A percentile compares a stretch with the other conserved stretches of the same genome.
Conservation (phyloP, 2,113 vertebrate species). For the Myotis yumanensis region DNA sequence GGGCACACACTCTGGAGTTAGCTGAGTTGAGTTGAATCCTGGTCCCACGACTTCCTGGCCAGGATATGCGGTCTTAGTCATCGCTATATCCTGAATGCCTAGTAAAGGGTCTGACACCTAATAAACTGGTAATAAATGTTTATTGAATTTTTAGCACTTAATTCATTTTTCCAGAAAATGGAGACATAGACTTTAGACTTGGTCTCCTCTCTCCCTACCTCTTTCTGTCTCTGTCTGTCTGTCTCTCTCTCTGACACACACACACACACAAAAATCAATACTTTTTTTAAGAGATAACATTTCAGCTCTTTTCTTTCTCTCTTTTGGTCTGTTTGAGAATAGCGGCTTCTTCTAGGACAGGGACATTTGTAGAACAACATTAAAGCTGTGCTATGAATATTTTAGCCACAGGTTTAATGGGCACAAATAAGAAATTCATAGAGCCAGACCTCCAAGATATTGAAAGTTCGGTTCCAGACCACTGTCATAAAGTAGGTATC, state of each 20-base stretch:
- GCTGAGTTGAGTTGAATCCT: background rate
- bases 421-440: background rate
- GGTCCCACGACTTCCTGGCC: background rate
- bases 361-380: background rate
- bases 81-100: background rate
- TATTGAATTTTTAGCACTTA: slow-evolving; percentile 53
- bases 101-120: background rate
- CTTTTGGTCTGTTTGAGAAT: background rate
- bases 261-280: background rate
- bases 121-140: slow-evolving; percentile 21
- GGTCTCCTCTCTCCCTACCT: too few relatives aligned
- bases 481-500: background rate
- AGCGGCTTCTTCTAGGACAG: background rate
- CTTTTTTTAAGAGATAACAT: background rate
- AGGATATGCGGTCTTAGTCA: background rate
- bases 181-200: background rate
- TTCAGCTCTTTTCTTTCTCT: background rate
- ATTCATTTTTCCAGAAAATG: slow-evolving; percentile 45
- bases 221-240: too few relatives aligned
- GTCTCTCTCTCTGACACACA: background rate
- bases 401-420: background rate
- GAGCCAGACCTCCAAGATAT: background rate
- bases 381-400: background rate
- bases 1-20: background rate
- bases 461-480: background rate